Conservation (phyloP, 92 coral and sea anemone genomes). For the Pocillopora grandis region DNA sequence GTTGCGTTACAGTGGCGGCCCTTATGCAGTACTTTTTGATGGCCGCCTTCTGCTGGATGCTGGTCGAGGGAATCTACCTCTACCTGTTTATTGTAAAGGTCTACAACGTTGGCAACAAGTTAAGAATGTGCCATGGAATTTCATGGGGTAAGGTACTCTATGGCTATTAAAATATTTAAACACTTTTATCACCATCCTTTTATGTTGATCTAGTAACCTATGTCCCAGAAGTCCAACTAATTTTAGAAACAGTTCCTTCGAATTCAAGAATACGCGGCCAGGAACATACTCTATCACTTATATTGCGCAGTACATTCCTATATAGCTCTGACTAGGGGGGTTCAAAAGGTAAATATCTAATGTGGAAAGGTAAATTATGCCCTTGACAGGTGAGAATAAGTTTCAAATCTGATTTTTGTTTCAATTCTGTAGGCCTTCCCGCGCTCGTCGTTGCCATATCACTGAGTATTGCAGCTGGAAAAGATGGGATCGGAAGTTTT, state of each 20-base stretch:
- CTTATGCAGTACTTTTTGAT: conserved; percentile 4
- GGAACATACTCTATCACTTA: not conserved
- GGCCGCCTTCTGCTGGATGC: conserved; percentile 17
- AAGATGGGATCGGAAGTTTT: conserved; percentile 6
- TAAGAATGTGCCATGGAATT: not conserved
- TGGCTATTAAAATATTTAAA: too few relatives aligned
- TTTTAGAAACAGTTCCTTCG: too few relatives aligned
- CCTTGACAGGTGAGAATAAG: too few relatives aligned
- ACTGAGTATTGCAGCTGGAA: conserved; percentile 15
- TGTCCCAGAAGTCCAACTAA: too few relatives aligned
- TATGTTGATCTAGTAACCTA: too few relatives aligned
- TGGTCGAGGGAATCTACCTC: conserved; percentile 11
- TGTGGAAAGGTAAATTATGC: too few relatives aligned
- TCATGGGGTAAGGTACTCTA: not conserved
- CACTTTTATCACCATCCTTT: too few relatives aligned
- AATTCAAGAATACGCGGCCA: too few relatives aligned
- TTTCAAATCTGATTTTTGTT: not conserved
- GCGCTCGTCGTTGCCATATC: not conserved
- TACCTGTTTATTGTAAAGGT: conserved; percentile 15
- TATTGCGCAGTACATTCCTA: not conserved
- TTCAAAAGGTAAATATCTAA: too few relatives aligned
- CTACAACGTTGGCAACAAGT: conserved; percentile 3
- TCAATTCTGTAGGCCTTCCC: not conserved
- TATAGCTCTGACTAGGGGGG: too few relatives aligned
- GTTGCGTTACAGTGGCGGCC: conserved; percentile 2